These are phyloP conservation scores for Falco punctatus DNA, from an alignment of 2,113 vertebrate genomes.

Conservation along the genomic window DNA sequence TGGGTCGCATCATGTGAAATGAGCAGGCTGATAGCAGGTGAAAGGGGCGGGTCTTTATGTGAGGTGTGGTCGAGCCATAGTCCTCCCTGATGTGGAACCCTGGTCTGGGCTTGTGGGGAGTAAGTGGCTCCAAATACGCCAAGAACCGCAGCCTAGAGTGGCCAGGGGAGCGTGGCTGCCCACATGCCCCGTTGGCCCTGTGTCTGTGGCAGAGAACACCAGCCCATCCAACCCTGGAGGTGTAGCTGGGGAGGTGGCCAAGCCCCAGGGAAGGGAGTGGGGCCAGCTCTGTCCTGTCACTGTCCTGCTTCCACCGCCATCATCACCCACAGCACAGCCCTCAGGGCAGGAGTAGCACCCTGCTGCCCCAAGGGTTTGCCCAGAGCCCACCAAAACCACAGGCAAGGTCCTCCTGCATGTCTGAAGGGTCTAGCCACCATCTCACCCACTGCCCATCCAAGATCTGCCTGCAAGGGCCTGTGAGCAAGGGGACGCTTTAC, in stretches of 20 bases:
- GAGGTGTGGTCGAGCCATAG: accelerated
- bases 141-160: background rate
- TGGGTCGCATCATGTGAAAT: background rate
- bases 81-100: background rate
- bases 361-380: background rate
- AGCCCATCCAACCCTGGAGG: accelerated
- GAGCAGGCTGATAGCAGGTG: background rate
- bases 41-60: accelerated
- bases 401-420: background rate
- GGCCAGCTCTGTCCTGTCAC: background rate
- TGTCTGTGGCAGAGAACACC: background rate
- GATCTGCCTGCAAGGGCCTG: background rate
- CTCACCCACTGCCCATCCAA: background rate
- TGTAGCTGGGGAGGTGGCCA: background rate
- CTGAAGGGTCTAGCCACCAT: background rate
- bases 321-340: background rate
- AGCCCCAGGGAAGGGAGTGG: accelerated
- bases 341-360: background rate
- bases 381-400: background rate
- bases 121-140: background rate
- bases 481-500: background rate
- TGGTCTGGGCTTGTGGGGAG: accelerated
- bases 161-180: accelerated
- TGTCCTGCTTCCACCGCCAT: background rate
- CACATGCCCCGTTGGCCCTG: accelerated